A percentile compares a stretch with the other conserved stretches of the same genome.
Evolutionary conservation across 2,113 vertebrate genomes (phyloP).

Genomic region (Ageneiosus marmoratus): DNA sequence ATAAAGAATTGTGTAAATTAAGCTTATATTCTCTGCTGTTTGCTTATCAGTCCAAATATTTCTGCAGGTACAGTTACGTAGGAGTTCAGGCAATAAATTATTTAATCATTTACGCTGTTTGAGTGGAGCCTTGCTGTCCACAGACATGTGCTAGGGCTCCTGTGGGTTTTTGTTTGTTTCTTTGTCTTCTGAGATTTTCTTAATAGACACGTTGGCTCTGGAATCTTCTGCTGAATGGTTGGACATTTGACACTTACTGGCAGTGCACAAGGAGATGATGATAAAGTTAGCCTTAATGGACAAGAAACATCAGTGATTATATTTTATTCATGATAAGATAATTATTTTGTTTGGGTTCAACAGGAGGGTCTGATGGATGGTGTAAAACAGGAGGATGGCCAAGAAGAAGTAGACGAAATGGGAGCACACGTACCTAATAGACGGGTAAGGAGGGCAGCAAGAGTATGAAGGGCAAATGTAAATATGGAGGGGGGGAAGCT

Average conservation of each 20-base stretch:
- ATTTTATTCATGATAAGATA: neutral
- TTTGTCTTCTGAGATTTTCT: neutral
- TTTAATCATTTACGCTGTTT: neutral
- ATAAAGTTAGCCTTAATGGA: neutral
- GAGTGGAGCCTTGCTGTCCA: neutral
- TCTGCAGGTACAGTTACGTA: neutral
- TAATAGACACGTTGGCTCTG: no score
- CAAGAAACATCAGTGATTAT: neutral
- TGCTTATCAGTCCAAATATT: neutral
- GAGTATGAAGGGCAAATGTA: neutral
- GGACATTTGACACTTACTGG: neutral
- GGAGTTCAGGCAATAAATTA: neutral
- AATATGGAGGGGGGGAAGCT: neutral
- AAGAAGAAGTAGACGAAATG: slow-evolving; percentile 84
- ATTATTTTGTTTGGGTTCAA: slow-evolving; percentile 16
- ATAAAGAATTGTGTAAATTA: neutral
- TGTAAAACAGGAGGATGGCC: slow-evolving; percentile 74
- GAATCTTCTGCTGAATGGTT: neutral
- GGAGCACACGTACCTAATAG: slow-evolving; percentile 74
- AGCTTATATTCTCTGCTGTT: neutral
- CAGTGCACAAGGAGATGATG: neutral
- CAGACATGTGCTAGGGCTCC: neutral
- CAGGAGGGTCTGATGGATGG: slow-evolving; percentile 70
- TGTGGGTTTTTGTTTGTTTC: neutral
- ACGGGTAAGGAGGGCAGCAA: slow-evolving; percentile 71